Base-by-base conservation (phyloP, 2,888 invertebrate genomes). In the Euplexia lucipara region DNA sequence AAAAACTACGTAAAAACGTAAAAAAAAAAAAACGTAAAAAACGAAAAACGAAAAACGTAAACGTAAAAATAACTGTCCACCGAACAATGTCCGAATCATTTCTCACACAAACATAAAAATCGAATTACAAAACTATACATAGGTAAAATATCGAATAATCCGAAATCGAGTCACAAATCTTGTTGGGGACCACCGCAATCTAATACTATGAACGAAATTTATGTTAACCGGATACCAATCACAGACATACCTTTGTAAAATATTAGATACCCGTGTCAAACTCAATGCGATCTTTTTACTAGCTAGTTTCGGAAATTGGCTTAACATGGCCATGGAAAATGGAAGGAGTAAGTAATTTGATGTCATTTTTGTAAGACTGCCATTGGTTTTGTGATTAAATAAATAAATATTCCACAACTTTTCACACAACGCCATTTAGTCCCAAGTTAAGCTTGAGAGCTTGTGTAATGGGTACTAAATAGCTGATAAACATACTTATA, bases 211-310 rank as follows among this genome's bases (percentile, higher is more conserved):
- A 67, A 66, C 65, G 60, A 78, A 85, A 84, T 84, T 85, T 84
- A 84, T 84, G 84, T 79, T 84, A 83, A 83, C 81, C 77, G 84
- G 82, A 75, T 82, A 82, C 81, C 83, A 84, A 85, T 85, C 84
- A 85, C 65, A 74, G 79, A 74, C 78, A 81, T 83, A 82, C 84
- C 83, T 79, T 70, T 75, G 61, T 78, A 78, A 84, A 79, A 82
- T 85, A 84, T 85, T 83, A 82, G 70, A 70, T 78, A 83, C 83
- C 78, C 82, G 71, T 73, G 74, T 85, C 84, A 81, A 76, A 78
- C 69, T 70, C 71, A 52, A 68, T 70, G 70, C 73, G 73, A 76
- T 78, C 74, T 82, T 81, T 75, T 79, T 84, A 81, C 83, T 78
- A 78, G 72, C 61, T 78, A 75, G 82, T 78, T 81, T 78, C 56